These are phyloP conservation scores for Formica aserva DNA, from an alignment of 2,888 invertebrate genomes.

Conservation along the genomic window DNA sequence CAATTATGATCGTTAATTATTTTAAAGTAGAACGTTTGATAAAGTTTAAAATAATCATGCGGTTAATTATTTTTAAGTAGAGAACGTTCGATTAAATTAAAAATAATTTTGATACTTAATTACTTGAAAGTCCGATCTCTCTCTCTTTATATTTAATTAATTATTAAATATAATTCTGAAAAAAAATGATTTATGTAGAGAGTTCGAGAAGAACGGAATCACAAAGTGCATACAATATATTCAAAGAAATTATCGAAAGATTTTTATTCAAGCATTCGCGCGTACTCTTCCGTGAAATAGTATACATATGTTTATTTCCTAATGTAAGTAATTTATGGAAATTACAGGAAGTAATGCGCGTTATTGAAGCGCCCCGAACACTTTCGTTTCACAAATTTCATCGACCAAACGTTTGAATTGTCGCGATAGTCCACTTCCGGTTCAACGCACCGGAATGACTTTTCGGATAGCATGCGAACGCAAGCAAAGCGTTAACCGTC, in stretches of 20 bases:
- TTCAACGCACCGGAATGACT: conserved; percentile 32
- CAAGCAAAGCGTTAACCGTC: conserved; percentile 32
- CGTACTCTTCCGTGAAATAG: background rate
- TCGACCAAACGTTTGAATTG: background rate
- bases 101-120: background rate
- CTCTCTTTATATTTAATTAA: background rate
- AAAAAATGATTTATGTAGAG: background rate
- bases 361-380: conserved; percentile 24
- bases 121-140: background rate
- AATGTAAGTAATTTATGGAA: conserved; percentile 2
- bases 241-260: background rate
- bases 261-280: background rate
- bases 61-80: conserved; percentile 9
- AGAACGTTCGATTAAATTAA: background rate
- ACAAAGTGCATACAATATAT: background rate
- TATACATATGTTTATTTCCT: background rate
- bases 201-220: background rate
- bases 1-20: background rate
- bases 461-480: conserved; percentile 29
- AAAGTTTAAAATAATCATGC: conserved; percentile 4
- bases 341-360: background rate
- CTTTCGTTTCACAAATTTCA: conserved; percentile 25
- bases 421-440: conserved; percentile 29
- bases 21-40: background rate
- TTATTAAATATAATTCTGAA: conserved; percentile 15